phyloP scores from a whole-genome alignment of 1,140 invertebrate genomes.

The Nilaparvata lugens region DNA sequence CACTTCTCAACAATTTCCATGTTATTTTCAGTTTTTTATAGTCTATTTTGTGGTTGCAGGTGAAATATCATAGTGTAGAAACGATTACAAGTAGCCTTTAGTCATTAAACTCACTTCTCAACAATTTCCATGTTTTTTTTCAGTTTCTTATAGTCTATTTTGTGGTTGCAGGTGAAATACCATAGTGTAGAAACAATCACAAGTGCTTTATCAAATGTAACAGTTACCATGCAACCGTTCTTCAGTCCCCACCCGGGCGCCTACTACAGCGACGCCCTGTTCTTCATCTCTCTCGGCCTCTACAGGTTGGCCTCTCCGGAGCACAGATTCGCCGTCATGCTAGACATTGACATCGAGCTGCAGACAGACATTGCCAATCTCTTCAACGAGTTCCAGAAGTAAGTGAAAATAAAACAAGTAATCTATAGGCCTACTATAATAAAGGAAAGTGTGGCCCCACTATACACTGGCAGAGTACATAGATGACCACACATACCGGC shows the following conservation, averaged over 20 bases:
- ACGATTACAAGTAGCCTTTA: no score
- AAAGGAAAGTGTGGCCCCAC: neutral
- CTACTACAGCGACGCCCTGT: slow-evolving; percentile 74
- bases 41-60: slow-evolving; percentile 16
- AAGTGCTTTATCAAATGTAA: slow-evolving; percentile 49
- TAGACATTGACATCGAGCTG: slow-evolving; percentile 75
- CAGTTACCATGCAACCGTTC: slow-evolving; percentile 57
- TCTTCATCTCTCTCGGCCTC: slow-evolving; percentile 69
- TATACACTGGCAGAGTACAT: no score
- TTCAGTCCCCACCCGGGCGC: slow-evolving; percentile 69
- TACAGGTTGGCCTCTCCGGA: slow-evolving; percentile 55
- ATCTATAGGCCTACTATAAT: neutral
- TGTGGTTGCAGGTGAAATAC: slow-evolving; percentile 41
- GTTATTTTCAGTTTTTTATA: no score
- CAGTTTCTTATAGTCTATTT: neutral
- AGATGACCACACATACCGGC: no score
- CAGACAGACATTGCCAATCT: slow-evolving; percentile 56
- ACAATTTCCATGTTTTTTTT: no score
- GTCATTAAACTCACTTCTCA: neutral
- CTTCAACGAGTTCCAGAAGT: slow-evolving; percentile 57
- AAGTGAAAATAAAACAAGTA: slow-evolving; percentile 28
- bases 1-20: neutral
- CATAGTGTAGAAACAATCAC: slow-evolving; percentile 55
- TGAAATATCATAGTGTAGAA: no score
- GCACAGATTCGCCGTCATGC: slow-evolving; percentile 54